Evolutionary conservation across 2,797 vertebrate genomes (phyloP).

Genomic region (Heterohyrax brucei): DNA sequence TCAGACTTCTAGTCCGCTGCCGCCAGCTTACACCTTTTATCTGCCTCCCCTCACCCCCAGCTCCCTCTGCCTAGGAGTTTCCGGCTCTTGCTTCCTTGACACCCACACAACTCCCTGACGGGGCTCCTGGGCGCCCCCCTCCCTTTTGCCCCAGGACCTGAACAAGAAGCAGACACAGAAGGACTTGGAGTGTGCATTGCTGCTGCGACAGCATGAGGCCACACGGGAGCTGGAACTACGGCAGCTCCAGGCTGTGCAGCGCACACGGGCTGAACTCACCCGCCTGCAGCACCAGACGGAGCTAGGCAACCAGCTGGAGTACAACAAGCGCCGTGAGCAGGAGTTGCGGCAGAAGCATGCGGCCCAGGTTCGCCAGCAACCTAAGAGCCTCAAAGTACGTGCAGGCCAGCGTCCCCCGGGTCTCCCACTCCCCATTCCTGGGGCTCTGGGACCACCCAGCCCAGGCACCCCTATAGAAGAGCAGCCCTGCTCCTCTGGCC

Average conservation of each 20-base stretch:
- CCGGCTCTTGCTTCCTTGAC: neutral
- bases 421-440: constrained; percentile 76
- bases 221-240: constrained; percentile 97
- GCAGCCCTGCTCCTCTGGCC: constrained; percentile 80
- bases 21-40: neutral
- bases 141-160: constrained; percentile 92
- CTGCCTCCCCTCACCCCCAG: neutral
- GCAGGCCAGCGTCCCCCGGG: constrained; percentile 84
- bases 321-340: constrained; percentile 97
- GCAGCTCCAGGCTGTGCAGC: constrained; percentile 95
- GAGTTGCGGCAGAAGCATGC: constrained; percentile 97
- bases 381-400: constrained; percentile 98
- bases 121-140: neutral
- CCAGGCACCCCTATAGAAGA: constrained; percentile 83
- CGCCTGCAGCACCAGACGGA: constrained; percentile 97
- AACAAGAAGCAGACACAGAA: constrained; percentile 98
- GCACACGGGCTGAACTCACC: constrained; percentile 95
- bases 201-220: constrained; percentile 96
- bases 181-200: constrained; percentile 96
- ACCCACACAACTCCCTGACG: constrained; percentile 5
- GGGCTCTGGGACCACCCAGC: constrained; percentile 80
- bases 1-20: neutral
- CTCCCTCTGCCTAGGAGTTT: neutral
- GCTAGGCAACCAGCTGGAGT: constrained; percentile 98
- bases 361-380: constrained; percentile 97